Base-by-base conservation (phyloP, 2,113 vertebrate species). In the Heliornis fulica region DNA sequence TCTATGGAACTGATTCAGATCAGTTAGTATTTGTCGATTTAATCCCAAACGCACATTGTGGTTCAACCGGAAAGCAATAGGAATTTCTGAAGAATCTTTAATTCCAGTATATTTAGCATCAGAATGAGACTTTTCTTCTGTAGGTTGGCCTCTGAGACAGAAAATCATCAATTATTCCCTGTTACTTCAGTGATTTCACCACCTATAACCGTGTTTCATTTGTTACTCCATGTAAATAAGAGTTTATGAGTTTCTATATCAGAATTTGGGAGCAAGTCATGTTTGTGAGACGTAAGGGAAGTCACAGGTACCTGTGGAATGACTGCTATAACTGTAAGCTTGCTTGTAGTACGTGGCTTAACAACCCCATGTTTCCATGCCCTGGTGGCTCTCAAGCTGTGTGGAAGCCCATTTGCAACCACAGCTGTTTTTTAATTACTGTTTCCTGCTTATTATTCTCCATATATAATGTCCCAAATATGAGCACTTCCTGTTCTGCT, bases 361-460 rank as follows among this genome's bases (percentile, higher is more conserved):
- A 45, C 20, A 18, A 83, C 28, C 15, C 11, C 18, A 18, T 31
- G 26, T 90, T 91, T 96, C 83, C 43, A 23, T 59, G 71, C 48
- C 53, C n/a, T 50, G 10, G n/a, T 29, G 65, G 56, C 64, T 75
- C 43, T 89, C 19, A n/a, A 74, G 63, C 23, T 61, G 29, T 0
- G 0, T 72, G 50, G 69, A 85, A 93, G 20, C 16, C 59, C 13
- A 8, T 80, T 91, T 91, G 59, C 54, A 14, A 57, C 46, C 23
- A 88, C 79, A 83, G 70, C 48, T 91, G 40, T 0, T 45, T 77
- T 84, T 61, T 88, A 48, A 77, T 87, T 72, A 51, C 43, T 34
- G 13, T 74, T 96, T 94, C 59, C 87, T 93, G 48, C 92, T 96
- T 94, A 90, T 86, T 89, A 43, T 83, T 72, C 75, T 90, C 57